These are phyloP conservation scores for Xenentodon cancila DNA, from an alignment of 2,797 vertebrate genomes.

Conservation along the genomic window DNA sequence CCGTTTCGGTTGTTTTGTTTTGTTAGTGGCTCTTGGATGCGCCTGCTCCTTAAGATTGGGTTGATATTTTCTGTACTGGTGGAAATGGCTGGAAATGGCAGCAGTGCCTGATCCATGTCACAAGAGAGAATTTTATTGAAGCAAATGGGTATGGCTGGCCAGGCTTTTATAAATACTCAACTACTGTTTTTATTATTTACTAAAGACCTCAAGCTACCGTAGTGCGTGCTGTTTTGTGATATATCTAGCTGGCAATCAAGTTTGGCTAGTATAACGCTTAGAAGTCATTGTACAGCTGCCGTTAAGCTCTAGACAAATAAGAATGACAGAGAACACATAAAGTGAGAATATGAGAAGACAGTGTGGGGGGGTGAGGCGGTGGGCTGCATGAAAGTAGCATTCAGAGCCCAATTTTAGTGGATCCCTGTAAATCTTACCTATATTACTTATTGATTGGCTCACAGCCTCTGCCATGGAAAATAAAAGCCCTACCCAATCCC, in stretches of 20 bases:
- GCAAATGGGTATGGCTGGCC: too few relatives aligned
- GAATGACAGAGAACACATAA: background rate
- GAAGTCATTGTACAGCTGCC: background rate
- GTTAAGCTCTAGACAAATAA: background rate
- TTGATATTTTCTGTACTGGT: too few relatives aligned
- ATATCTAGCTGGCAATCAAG: slow-evolving; percentile 7
- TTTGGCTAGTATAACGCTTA: slow-evolving; percentile 15
- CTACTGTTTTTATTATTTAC: background rate
- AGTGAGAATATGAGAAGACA: slow-evolving; percentile 1
- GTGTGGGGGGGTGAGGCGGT: slow-evolving; percentile 1
- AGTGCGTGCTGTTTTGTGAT: slow-evolving; percentile 1
- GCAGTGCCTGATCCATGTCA: too few relatives aligned
- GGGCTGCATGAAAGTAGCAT: slow-evolving; percentile 26
- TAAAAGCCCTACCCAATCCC: slow-evolving; percentile 43
- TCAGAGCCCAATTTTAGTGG: slow-evolving; percentile 24
- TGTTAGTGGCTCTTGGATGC: too few relatives aligned
- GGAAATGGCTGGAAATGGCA: too few relatives aligned
- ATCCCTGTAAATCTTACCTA: slow-evolving; percentile 68
- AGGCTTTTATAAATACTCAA: too few relatives aligned
- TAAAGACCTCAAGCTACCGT: slow-evolving; percentile 9
- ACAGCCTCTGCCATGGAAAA: slow-evolving; percentile 49
- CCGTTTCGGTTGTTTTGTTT: too few relatives aligned
- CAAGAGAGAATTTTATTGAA: too few relatives aligned
- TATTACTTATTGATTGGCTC: slow-evolving; percentile 77
- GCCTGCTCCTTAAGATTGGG: too few relatives aligned